Evolutionary conservation across 2,113 vertebrate genomes (phyloP).

Genomic region (Menidia beryllina): DNA sequence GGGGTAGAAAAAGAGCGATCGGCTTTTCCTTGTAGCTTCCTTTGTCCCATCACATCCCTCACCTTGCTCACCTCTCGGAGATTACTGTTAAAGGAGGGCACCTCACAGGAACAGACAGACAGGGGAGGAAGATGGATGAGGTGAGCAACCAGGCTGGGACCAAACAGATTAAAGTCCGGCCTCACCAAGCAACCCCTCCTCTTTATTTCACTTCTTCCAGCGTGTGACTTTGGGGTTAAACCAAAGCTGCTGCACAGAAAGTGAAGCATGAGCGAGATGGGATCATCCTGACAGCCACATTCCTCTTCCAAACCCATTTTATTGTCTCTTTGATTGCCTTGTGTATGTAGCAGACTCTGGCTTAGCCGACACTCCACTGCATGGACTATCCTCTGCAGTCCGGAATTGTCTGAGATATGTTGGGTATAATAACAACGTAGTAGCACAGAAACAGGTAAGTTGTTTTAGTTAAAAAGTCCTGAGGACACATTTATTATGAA

Average conservation of each 20-base stretch:
- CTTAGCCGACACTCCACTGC: constrained; percentile 22
- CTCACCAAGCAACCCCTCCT: constrained; percentile 21
- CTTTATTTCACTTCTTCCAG: constrained; percentile 46
- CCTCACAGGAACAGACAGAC: constrained; percentile 53
- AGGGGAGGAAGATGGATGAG: constrained; percentile 42
- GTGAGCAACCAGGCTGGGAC: constrained; percentile 38
- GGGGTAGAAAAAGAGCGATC: constrained; percentile 9
- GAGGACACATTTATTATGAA: background rate
- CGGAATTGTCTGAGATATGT: background rate
- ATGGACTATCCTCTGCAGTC: background rate
- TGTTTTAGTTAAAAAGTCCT: too few relatives aligned
- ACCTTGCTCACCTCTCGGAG: constrained; percentile 45
- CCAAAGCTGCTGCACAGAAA: constrained; percentile 23
- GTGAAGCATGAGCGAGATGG: constrained; percentile 34
- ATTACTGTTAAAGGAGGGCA: constrained; percentile 64
- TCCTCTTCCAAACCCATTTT: constrained; percentile 20
- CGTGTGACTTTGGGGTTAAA: constrained; percentile 38
- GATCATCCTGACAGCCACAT: constrained; percentile 13
- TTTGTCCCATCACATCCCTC: constrained; percentile 41
- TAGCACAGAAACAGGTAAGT: background rate
- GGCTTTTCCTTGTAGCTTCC: constrained; percentile 23
- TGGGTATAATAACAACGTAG: background rate
- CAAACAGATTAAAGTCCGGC: constrained; percentile 58
- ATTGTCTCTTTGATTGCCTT: constrained; percentile 22
- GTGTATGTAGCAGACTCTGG: constrained; percentile 2